Conservation (phyloP, 2,888 invertebrate species). For the Cantharis lateralis region DNA sequence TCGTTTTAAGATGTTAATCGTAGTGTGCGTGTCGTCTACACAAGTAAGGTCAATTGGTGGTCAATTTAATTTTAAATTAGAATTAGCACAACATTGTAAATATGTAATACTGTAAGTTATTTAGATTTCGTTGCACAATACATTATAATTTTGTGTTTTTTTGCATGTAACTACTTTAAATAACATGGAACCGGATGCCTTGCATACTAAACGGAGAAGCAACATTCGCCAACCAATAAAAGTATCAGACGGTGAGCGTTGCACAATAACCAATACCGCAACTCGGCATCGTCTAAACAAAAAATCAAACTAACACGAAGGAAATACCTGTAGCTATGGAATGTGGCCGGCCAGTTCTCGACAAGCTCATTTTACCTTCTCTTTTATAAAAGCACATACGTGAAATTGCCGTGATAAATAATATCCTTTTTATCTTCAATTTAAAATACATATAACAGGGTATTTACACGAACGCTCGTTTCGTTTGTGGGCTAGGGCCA, state of each 20-base stretch:
- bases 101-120: neutral
- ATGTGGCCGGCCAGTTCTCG: constrained; percentile 37
- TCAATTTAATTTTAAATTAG: neutral
- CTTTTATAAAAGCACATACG: constrained; percentile 5
- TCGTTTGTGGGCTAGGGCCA: neutral
- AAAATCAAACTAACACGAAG: constrained; percentile 39
- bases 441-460: neutral
- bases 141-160: neutral
- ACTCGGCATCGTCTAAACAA: neutral
- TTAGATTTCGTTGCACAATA: neutral
- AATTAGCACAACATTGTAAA: neutral
- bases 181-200: neutral
- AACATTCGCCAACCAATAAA: neutral
- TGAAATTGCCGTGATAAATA: neutral
- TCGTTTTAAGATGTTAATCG: constrained; percentile 9
- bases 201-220: neutral
- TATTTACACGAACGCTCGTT: neutral
- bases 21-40: neutral
- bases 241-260: constrained; percentile 6
- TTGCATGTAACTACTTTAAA: neutral
- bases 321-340: constrained; percentile 48
- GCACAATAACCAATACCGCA: neutral
- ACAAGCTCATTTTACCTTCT: constrained; percentile 28
- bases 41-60: neutral
- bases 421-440: neutral